Conservation (phyloP, 2,888 invertebrate genomes). For the Escarpia spicata region DNA sequence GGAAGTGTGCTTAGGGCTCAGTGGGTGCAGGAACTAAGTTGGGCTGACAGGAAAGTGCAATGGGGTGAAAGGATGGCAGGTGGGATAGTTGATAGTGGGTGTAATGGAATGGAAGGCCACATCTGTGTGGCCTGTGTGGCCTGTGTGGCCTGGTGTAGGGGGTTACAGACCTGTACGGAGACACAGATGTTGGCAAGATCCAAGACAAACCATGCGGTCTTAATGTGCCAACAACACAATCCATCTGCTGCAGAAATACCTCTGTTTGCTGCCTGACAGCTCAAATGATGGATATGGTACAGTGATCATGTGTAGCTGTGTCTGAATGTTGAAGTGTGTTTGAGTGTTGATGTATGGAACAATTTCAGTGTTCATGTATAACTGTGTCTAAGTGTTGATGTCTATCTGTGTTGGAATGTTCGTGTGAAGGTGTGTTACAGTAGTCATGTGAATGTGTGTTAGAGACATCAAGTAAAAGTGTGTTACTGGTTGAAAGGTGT, state of each 20-base stretch:
- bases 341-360: no score
- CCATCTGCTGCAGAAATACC: not conserved
- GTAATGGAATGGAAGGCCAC: slow-evolving; percentile 16
- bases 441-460: no score
- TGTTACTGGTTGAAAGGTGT: no score
- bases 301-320: not conserved
- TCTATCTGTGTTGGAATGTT: not conserved
- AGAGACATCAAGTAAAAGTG: no score
- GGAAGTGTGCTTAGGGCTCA: not conserved
- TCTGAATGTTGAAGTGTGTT: no score
- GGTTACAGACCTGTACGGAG: no score
- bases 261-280: not conserved
- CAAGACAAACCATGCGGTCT: not conserved
- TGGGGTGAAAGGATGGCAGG: not conserved
- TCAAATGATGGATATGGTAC: not conserved
- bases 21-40: not conserved
- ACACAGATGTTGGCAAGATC: not conserved
- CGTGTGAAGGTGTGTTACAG: not conserved
- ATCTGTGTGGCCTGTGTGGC: not conserved
- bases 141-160: no score
- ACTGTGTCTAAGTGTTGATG: no score
- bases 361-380: no score
- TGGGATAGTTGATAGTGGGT: not conserved
- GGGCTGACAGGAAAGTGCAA: not conserved
- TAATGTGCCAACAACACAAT: not conserved